These are phyloP conservation scores for Lophotis ruficrista DNA, from an alignment of 2,113 vertebrate species.

Conservation along the genomic window DNA sequence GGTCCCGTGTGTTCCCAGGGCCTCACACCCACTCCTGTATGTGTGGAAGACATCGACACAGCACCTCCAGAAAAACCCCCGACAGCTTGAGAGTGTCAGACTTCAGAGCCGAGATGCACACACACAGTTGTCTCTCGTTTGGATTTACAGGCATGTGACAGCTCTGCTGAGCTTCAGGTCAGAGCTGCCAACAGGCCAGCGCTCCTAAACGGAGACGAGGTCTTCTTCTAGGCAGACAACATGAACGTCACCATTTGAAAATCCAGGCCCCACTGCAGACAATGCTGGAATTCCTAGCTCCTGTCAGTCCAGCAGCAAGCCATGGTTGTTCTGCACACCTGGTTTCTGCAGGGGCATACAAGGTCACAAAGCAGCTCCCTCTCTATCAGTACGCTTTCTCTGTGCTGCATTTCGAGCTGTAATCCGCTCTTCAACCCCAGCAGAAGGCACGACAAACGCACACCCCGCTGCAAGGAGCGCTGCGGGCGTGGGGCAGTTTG, in stretches of 20 bases:
- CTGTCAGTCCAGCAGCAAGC: not conserved
- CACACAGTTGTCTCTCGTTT: not conserved
- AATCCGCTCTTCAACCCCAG: too few species aligned
- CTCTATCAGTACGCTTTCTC: not conserved
- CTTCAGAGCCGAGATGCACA: not conserved
- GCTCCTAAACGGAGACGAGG: not conserved
- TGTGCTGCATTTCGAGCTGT: not conserved
- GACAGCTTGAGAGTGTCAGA: not conserved
- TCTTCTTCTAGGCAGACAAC: not conserved
- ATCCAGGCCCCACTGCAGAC: not conserved
- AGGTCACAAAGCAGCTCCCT: not conserved
- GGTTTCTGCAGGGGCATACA: not conserved
- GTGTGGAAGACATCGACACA: not conserved
- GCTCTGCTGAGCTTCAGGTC: not conserved
- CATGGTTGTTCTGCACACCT: not conserved
- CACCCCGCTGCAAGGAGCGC: not conserved
- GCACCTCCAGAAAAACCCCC: not conserved
- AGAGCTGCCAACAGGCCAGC: not conserved
- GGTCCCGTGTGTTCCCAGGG: not conserved
- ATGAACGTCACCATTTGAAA: accelerated
- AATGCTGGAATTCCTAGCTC: not conserved
- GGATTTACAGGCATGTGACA: accelerated
- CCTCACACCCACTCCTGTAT: not conserved
- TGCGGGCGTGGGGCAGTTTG: accelerated
- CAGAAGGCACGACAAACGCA: accelerated